Evolutionary conservation across 2,113 vertebrate genomes (phyloP), one percentile per base, ranked within the genome.

Genomic region (Cyprinodon brontotheroides): DNA sequence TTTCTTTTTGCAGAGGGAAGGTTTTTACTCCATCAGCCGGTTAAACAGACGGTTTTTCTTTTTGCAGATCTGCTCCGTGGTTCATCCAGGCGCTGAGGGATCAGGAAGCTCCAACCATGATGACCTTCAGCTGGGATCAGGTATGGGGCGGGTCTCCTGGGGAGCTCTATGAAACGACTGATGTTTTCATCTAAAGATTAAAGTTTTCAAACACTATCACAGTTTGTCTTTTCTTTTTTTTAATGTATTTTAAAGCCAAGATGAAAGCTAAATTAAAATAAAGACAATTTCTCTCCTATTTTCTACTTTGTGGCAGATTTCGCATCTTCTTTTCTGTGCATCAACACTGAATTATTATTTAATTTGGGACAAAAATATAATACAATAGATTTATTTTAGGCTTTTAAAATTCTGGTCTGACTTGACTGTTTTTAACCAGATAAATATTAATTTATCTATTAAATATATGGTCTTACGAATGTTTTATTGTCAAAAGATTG

Each of bases 1-100:
- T 57, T 57, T 57, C n/a, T 3, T 0, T 61, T 45, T 61, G 43
- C 9, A 41, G 70, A 4, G 61, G 38, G 14, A 53, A 14, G 3
- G 2, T 29, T 72, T 72, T 45, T 14, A 75, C 70, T 70, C 81
- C 81, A 15, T 70, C 81, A 66, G 59, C 70, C 53, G 7, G 2
- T 66, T 53, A 11, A 22, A 48, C 39, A 41, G 9, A 4, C 68
- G 2, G 4, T 68, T 9, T 57, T 57, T 57, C n/a, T 3, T 0
- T 61, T 45, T 61, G 43, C 9, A 41, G 70, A 4, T 77, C 4
- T 20, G 50, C 47, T 50, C 47, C 47, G 47, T 14, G 13, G 12
- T 13, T 17, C 13, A 6, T 53, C 17, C 50, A 57, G 50, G 50
- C n/a, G 50, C 50, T n/a, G 50, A 7, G 2, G 50, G 50, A 57